Evolutionary conservation across 2,113 vertebrate genomes (phyloP).

Genomic region (Sciurus niger): DNA sequence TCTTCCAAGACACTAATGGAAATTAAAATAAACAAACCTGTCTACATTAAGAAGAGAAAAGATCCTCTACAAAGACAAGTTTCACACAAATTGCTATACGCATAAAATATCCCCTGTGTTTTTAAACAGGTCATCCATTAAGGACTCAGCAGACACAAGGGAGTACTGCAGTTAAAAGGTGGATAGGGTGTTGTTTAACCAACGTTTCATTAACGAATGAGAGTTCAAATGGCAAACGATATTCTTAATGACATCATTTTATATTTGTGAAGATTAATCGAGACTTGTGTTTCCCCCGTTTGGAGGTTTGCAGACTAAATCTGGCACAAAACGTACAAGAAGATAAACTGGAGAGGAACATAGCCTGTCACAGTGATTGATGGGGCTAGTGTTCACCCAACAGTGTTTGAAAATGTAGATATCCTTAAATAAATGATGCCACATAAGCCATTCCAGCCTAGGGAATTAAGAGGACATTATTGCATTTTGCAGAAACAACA

Average conservation of each 20-base stretch:
- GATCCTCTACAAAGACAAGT: slow-evolving; percentile 59
- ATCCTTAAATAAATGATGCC: slow-evolving; percentile 86
- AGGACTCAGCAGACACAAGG: slow-evolving; percentile 71
- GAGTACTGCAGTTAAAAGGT: slow-evolving; percentile 79
- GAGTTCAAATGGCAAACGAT: slow-evolving; percentile 77
- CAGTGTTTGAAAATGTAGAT: slow-evolving; percentile 87
- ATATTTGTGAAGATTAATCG: slow-evolving; percentile 87
- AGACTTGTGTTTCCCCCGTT: slow-evolving; percentile 77
- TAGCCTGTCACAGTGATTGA: slow-evolving; percentile 87
- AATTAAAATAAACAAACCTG: slow-evolving; percentile 80
- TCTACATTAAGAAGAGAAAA: slow-evolving; percentile 61
- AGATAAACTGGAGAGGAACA: slow-evolving; percentile 84
- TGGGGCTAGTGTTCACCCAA: slow-evolving; percentile 84
- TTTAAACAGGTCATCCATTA: slow-evolving; percentile 78
- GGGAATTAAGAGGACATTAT: slow-evolving; percentile 85
- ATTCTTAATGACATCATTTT: slow-evolving; percentile 84
- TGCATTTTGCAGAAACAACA: slow-evolving; percentile 84
- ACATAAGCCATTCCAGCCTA: slow-evolving; percentile 64
- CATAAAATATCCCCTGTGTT: slow-evolving; percentile 63
- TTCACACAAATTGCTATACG: slow-evolving; percentile 65
- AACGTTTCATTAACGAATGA: slow-evolving; percentile 82
- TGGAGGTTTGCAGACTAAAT: slow-evolving; percentile 81
- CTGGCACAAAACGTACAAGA: slow-evolving; percentile 83
- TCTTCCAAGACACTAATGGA: slow-evolving; percentile 79
- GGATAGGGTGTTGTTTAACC: slow-evolving; percentile 78